These are phyloP conservation scores for Karalla daura DNA, from an alignment of 2,797 vertebrate species.

Conservation along the genomic window DNA sequence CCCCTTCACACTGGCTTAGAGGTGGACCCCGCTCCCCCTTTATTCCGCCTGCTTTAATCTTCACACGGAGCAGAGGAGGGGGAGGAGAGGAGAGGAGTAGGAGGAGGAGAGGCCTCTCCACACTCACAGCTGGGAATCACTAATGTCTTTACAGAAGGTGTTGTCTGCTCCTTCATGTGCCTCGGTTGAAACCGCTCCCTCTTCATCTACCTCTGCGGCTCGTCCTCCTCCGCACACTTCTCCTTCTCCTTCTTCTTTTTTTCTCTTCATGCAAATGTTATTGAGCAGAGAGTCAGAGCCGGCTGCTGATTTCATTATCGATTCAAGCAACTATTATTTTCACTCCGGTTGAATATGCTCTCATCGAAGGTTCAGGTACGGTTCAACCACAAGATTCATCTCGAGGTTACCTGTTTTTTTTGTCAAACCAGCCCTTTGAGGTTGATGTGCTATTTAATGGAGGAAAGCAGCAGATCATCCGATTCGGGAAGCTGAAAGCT, in stretches of 20 bases:
- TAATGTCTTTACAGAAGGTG: constrained; percentile 61
- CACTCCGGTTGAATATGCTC: neutral
- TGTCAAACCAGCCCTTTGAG: neutral
- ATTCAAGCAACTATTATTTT: neutral
- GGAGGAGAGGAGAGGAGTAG: constrained; percentile 35
- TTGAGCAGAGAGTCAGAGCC: no score
- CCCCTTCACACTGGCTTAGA: constrained; percentile 84
- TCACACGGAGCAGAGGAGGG: constrained; percentile 44
- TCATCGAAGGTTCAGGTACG: no score
- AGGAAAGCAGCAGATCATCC: neutral
- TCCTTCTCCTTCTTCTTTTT: constrained; percentile 2
- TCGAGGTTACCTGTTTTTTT: neutral
- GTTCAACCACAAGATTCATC: neutral
- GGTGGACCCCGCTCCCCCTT: constrained; percentile 71
- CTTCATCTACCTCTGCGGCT: constrained; percentile 1
- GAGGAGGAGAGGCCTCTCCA: constrained; percentile 39
- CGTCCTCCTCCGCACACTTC: constrained; percentile 9
- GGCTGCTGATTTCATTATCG: neutral
- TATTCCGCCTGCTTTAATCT: constrained; percentile 71
- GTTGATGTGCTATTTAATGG: neutral
- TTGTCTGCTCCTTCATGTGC: constrained; percentile 36
- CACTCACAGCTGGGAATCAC: constrained; percentile 65
- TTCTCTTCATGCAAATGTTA: no score
- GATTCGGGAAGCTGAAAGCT: neutral
- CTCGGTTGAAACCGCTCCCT: constrained; percentile 27